These are phyloP conservation scores for Manduca sexta DNA, from an alignment of 1,140 invertebrate genomes.

Conservation along the genomic window DNA sequence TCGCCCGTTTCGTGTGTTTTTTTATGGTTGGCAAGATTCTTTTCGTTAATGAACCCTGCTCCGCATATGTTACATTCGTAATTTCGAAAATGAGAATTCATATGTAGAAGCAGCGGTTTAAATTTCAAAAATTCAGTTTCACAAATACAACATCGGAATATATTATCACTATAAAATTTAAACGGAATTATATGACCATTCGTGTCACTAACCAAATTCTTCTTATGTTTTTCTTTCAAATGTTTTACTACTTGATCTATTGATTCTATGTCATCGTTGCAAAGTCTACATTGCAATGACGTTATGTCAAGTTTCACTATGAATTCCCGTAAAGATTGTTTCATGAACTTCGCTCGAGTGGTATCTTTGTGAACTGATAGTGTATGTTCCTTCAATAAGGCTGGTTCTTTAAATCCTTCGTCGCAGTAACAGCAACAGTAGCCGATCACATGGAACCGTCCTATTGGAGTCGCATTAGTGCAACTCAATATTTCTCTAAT, in stretches of 20 bases:
- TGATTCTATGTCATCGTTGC: background rate
- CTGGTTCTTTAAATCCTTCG: slow-evolving; percentile 4
- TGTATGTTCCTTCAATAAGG: slow-evolving; percentile 11
- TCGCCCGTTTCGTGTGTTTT: slow-evolving; percentile 38
- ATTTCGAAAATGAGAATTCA: slow-evolving; percentile 26
- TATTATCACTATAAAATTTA: slow-evolving; percentile 30
- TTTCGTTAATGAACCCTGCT: slow-evolving; percentile 63
- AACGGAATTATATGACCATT: slow-evolving; percentile 38
- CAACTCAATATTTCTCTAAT: slow-evolving; percentile 8
- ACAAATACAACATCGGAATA: slow-evolving; percentile 15
- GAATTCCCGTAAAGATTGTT: background rate
- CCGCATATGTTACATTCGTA: slow-evolving; percentile 85
- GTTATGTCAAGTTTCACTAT: slow-evolving; percentile 10
- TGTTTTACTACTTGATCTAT: slow-evolving; percentile 4
- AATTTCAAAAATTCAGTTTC: slow-evolving; percentile 10
- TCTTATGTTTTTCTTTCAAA: slow-evolving; percentile 2
- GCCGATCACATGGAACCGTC: background rate
- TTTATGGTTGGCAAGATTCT: slow-evolving; percentile 27
- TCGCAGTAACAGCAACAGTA: slow-evolving; percentile 14
- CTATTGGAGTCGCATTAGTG: slow-evolving; percentile 16
- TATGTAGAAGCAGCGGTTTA: slow-evolving; percentile 21
- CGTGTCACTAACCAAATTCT: background rate
- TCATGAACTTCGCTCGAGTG: background rate
- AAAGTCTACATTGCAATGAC: slow-evolving; percentile 4
- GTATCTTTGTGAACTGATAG: slow-evolving; percentile 1